A percentile compares a stretch with the other conserved stretches of the same genome.
These are phyloP conservation scores for Porites evermanni DNA, from an alignment of 92 coral and sea anemone species.

Conservation along the genomic window DNA sequence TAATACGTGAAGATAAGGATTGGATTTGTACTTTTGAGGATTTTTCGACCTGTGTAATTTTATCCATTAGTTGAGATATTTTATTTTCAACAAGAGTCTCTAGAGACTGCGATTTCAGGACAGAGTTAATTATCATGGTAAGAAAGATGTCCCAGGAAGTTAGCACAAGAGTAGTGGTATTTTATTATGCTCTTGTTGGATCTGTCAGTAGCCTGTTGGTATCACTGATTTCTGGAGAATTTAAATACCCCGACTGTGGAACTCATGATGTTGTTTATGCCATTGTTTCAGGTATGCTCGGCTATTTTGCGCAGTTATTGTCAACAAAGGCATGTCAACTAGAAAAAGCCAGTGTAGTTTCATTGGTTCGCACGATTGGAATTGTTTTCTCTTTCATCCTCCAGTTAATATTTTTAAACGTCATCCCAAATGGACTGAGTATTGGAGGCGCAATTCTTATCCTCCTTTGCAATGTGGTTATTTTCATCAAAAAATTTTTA, in stretches of 20 bases:
- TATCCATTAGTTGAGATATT: not conserved
- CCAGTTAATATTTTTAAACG: conserved; percentile 40
- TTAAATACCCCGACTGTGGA: conserved; percentile 47
- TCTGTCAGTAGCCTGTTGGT: conserved; percentile 1
- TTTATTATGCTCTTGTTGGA: conserved; percentile 56
- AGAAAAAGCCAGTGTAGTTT: conserved; percentile 67
- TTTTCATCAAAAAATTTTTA: conserved; percentile 46
- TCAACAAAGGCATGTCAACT: conserved; percentile 36
- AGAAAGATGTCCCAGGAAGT: conserved; percentile 45
- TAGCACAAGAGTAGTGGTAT: conserved; percentile 48
- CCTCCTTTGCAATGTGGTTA: conserved; percentile 56
- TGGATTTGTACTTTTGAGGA: too few relatives aligned
- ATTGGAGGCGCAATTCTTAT: conserved; percentile 68
- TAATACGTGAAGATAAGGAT: too few relatives aligned
- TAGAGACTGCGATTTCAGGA: too few relatives aligned
- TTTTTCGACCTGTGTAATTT: too few relatives aligned
- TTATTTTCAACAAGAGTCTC: too few relatives aligned
- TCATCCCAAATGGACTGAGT: conserved; percentile 46
- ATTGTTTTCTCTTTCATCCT: conserved; percentile 68
- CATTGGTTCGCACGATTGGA: conserved; percentile 66
- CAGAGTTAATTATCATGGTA: not conserved
- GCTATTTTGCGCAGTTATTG: conserved; percentile 57
- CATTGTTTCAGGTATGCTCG: conserved; percentile 12
- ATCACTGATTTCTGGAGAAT: conserved; percentile 24
- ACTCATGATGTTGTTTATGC: conserved; percentile 32